Evolutionary conservation across 2,113 vertebrate genomes (phyloP).

Genomic region (Arothron firmamentum): DNA sequence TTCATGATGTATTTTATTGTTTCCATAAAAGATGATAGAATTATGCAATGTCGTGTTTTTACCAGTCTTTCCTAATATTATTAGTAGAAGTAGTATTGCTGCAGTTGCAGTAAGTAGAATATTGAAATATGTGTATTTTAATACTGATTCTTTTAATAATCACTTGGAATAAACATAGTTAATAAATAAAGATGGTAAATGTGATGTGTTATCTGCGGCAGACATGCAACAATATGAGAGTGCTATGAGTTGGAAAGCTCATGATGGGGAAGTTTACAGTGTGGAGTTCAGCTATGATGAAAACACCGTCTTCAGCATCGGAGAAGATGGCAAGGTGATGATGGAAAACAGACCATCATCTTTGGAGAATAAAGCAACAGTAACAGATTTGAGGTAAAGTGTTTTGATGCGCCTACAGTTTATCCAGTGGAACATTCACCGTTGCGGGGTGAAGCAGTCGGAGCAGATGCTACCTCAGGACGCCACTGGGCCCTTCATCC

Average conservation of each 20-base stretch:
- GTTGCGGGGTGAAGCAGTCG: slow-evolving; percentile 88
- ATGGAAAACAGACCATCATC: not conserved
- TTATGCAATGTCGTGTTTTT: too few relatives aligned
- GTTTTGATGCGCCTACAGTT: slow-evolving; percentile 75
- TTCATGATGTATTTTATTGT: too few relatives aligned
- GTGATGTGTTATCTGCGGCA: slow-evolving; percentile 37
- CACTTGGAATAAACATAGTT: not conserved
- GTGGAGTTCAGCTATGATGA: slow-evolving; percentile 98
- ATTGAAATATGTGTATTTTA: too few relatives aligned
- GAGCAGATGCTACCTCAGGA: slow-evolving; percentile 84
- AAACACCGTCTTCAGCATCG: slow-evolving; percentile 93
- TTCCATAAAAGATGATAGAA: too few relatives aligned
- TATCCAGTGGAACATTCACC: slow-evolving; percentile 98
- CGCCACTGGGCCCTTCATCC: slow-evolving; percentile 90
- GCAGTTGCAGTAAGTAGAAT: too few relatives aligned
- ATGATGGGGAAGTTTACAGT: slow-evolving; percentile 90
- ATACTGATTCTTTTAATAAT: not conserved
- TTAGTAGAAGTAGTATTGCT: too few relatives aligned
- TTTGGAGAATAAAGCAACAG: not conserved
- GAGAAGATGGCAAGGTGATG: slow-evolving; percentile 91
- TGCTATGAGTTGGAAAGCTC: slow-evolving; percentile 94
- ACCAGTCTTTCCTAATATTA: too few relatives aligned
- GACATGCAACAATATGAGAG: slow-evolving; percentile 98
- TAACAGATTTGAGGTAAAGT: not conserved
- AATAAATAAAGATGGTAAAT: too few relatives aligned